These are phyloP conservation scores for Thalassophryne amazonica DNA, from an alignment of 2,797 vertebrate species.

Conservation along the genomic window DNA sequence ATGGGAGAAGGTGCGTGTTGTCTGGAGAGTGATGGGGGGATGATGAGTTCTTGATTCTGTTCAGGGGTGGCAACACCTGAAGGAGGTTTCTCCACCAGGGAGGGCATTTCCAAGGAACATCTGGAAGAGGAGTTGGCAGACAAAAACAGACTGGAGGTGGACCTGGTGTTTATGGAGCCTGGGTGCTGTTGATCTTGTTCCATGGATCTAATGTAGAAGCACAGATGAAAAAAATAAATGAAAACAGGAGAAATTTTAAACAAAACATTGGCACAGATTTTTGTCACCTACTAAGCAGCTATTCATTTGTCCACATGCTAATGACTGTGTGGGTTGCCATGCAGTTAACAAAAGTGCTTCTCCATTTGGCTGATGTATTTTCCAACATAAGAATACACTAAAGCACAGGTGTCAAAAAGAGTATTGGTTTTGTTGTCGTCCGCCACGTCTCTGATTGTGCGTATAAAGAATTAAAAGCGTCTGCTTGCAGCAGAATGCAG, in stretches of 20 bases:
- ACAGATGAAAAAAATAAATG: background rate
- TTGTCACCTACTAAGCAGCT: no score
- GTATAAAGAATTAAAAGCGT: no score
- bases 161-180: background rate
- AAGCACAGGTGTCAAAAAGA: no score
- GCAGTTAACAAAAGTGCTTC: no score
- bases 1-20: slow-evolving; percentile 37
- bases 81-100: slow-evolving; percentile 5
- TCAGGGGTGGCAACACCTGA: background rate
- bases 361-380: no score
- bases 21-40: slow-evolving; percentile 42
- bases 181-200: slow-evolving; percentile 19
- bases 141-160: background rate
- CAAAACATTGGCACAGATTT: no score
- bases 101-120: background rate
- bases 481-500: no score
- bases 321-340: no score
- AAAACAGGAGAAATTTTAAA: background rate
- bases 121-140: background rate
- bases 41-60: slow-evolving; percentile 1
- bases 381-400: no score
- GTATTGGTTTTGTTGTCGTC: no score
- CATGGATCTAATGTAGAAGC: slow-evolving; percentile 23
- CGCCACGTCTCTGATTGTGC: no score
- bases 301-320: no score